Conservation (phyloP, 2,888 invertebrate species). For the Caenorhabditis wallacei region DNA sequence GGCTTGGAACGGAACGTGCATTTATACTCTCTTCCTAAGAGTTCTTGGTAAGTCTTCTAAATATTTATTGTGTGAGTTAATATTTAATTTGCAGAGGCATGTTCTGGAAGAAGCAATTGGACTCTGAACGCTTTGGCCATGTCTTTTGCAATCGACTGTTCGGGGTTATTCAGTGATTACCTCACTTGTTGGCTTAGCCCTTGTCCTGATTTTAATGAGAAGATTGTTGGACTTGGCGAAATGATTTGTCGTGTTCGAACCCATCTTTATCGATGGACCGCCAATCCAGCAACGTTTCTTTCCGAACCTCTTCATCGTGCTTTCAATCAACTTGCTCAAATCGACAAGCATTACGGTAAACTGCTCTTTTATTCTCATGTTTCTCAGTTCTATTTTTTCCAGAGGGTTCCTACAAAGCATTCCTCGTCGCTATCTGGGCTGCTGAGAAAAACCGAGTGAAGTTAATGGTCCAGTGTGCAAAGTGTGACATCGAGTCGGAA, state of each 20-base stretch:
- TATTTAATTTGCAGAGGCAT: conserved; percentile 35
- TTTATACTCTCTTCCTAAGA: conserved; percentile 56
- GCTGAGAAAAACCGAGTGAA: conserved; percentile 31
- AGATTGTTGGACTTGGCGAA: conserved; percentile 36
- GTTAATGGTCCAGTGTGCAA: conserved; percentile 13
- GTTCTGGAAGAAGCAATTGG: conserved; percentile 26
- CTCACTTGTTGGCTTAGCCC: conserved; percentile 42
- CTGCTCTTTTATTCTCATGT: not conserved
- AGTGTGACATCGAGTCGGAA: conserved; percentile 7
- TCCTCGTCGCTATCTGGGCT: conserved; percentile 53
- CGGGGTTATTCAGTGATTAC: conserved; percentile 51
- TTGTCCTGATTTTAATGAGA: not conserved
- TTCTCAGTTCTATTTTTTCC: too few species aligned
- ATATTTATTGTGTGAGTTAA: not conserved
- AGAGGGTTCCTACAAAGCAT: conserved; percentile 54
- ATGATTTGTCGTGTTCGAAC: conserved; percentile 58
- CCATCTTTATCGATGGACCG: conserved; percentile 55
- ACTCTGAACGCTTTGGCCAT: conserved; percentile 28
- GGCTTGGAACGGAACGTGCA: conserved; percentile 40
- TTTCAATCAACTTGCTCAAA: conserved; percentile 57
- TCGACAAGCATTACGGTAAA: conserved; percentile 53
- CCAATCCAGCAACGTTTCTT: conserved; percentile 48
- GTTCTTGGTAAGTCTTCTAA: conserved; percentile 34
- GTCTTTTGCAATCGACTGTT: conserved; percentile 53
- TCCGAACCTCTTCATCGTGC: conserved; percentile 61